Percentiles rank a stretch among this genome's conserved stretches.
Evolutionary conservation across 1,140 invertebrate genomes (phyloP).

Genomic region (Andricus grossulariae): DNA sequence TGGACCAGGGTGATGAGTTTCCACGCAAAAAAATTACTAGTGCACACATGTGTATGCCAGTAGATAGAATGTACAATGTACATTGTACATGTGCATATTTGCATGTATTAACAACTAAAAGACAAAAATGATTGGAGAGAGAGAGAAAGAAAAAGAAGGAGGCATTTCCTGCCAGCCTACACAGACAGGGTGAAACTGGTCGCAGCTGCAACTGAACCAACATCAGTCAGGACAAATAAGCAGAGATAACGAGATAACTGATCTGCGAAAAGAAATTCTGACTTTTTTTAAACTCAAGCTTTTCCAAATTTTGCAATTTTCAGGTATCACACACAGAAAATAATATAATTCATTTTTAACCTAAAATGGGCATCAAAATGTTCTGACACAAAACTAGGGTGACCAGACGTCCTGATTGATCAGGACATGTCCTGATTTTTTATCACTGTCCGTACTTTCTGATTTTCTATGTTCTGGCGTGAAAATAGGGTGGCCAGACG

Average conservation of each 20-base stretch:
- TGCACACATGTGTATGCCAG: background rate
- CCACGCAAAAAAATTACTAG: background rate
- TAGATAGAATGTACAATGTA: background rate
- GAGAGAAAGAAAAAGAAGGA: background rate
- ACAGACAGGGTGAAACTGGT: background rate
- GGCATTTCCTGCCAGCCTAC: conserved; percentile 19
- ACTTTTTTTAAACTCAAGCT: no score
- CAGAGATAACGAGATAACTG: background rate
- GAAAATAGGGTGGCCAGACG: no score
- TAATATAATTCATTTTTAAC: no score
- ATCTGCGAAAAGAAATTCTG: background rate
- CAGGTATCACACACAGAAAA: no score
- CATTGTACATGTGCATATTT: background rate
- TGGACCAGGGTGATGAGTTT: conserved; percentile 6
- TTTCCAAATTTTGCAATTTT: no score
- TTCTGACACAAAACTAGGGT: no score
- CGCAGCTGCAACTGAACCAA: conserved; percentile 1
- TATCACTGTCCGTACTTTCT: no score
- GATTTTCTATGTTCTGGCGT: no score
- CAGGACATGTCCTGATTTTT: no score
- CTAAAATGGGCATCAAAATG: no score
- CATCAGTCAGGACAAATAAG: background rate
- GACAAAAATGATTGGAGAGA: background rate
- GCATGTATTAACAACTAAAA: background rate
- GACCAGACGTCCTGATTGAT: no score